These are phyloP conservation scores for Acanthosepion lycidas DNA, from an alignment of 2,888 invertebrate species.

Conservation along the genomic window DNA sequence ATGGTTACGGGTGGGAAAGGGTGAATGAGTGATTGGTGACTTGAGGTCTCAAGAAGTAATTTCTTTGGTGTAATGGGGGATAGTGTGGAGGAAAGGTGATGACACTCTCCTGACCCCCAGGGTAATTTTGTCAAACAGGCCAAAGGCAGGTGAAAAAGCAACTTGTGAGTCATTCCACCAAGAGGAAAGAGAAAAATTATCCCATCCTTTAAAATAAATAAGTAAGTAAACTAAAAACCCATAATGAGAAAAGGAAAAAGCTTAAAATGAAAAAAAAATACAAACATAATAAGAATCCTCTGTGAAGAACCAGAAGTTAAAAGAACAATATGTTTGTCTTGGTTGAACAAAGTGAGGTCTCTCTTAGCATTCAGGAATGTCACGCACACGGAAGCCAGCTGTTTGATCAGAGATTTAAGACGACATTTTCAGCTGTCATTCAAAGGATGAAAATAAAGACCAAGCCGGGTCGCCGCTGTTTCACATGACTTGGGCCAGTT, in stretches of 20 bases:
- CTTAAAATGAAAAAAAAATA: background rate
- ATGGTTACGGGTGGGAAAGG: background rate
- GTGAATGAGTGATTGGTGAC: background rate
- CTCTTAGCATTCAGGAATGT: background rate
- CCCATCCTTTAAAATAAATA: too few relatives aligned
- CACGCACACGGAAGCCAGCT: background rate
- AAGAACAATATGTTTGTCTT: conserved; percentile 4
- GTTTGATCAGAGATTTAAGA: background rate
- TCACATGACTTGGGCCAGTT: background rate
- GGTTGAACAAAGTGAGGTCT: background rate
- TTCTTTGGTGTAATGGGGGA: background rate
- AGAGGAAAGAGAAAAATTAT: too few relatives aligned
- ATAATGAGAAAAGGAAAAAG: too few relatives aligned
- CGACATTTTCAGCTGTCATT: background rate
- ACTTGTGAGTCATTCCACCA: too few relatives aligned
- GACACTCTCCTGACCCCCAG: background rate
- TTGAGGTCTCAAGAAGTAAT: background rate
- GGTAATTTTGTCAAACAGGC: background rate
- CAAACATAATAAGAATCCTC: background rate
- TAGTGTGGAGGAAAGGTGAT: background rate
- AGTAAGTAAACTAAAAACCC: too few relatives aligned
- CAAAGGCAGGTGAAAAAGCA: background rate
- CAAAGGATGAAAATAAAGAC: background rate
- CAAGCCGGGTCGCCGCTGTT: background rate
- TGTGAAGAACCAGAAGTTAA: background rate